phyloP scores from a whole-genome alignment of 2,888 invertebrate species.

The Amphipyra tragopoginis region DNA sequence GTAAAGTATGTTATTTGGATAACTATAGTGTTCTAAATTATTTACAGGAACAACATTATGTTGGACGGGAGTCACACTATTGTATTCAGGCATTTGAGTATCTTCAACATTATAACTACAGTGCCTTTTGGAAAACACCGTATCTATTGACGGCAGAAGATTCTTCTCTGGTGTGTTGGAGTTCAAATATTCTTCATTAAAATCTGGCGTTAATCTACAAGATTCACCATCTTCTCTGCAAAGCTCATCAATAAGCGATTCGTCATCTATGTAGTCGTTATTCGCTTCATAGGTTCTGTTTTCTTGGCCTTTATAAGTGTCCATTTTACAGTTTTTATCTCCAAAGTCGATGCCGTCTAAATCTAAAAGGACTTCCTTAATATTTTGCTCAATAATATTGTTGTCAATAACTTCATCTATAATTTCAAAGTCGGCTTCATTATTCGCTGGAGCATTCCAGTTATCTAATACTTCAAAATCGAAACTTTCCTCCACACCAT shows the following conservation, averaged over 20 bases:
- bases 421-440: slow-evolving; percentile 75
- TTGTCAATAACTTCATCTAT: slow-evolving; percentile 81
- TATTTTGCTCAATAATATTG: slow-evolving; percentile 83
- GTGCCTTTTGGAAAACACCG: slow-evolving; percentile 83
- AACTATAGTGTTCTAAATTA: slow-evolving; percentile 85
- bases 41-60: slow-evolving; percentile 63
- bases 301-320: slow-evolving; percentile 63
- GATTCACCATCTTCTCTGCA: slow-evolving; percentile 85
- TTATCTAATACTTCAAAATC: slow-evolving; percentile 82
- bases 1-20: slow-evolving; percentile 84
- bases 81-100: slow-evolving; percentile 61
- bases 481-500: slow-evolving; percentile 83
- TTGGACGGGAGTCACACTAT: slow-evolving; percentile 56
- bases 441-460: slow-evolving; percentile 70
- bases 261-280: slow-evolving; percentile 85
- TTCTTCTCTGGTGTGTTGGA: slow-evolving; percentile 72
- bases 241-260: slow-evolving; percentile 84
- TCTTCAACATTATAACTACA: slow-evolving; percentile 75
- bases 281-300: slow-evolving; percentile 70
- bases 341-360: slow-evolving; percentile 84
- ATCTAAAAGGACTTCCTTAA: slow-evolving; percentile 85
- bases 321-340: slow-evolving; percentile 73
- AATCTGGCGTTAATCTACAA: slow-evolving; percentile 78
- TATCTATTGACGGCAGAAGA: slow-evolving; percentile 84
- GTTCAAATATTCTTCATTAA: slow-evolving; percentile 78